Conservation (phyloP, 1,140 invertebrate genomes). For the Dreissena polymorpha region DNA sequence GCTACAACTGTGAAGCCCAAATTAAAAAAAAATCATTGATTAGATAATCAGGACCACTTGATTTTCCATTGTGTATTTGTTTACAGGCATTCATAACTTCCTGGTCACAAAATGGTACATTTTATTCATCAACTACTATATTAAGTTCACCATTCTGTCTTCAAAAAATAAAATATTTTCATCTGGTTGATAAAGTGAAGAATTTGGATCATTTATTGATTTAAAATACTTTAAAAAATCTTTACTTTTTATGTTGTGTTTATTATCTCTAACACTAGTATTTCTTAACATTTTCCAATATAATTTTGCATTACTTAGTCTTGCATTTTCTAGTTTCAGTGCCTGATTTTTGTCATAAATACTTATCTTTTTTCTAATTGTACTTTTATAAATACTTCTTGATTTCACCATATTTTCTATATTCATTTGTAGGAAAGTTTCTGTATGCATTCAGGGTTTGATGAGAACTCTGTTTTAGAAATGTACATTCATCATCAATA, state of each 20-base stretch:
- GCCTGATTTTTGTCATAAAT: neutral
- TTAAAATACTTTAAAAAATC: conserved; percentile 16
- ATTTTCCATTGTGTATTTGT: neutral
- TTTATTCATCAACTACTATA: neutral
- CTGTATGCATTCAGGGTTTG: conserved; percentile 7
- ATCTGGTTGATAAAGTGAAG: neutral
- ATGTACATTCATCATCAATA: conserved; percentile 3
- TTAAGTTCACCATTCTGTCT: conserved; percentile 9
- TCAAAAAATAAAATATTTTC: conserved; percentile 16
- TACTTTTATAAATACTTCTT: conserved; percentile 13
- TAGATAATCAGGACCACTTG: neutral
- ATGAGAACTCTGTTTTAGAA: conserved; percentile 5
- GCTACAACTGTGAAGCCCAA: neutral
- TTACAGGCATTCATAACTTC: neutral
- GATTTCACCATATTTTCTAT: conserved; percentile 10
- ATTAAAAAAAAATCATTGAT: conserved; percentile 10
- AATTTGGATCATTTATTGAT: neutral
- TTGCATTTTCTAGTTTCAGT: conserved; percentile 6
- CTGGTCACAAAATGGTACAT: neutral
- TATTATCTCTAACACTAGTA: neutral
- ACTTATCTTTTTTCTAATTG: conserved; percentile 9
- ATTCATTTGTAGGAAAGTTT: neutral
- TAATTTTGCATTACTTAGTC: conserved; percentile 13
- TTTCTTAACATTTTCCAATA: conserved; percentile 14
- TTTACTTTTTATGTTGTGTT: neutral